These are phyloP conservation scores for Apostichopus japonicus DNA, from an alignment of 35 echinoderm and acorn worm species.

Conservation along the genomic window DNA sequence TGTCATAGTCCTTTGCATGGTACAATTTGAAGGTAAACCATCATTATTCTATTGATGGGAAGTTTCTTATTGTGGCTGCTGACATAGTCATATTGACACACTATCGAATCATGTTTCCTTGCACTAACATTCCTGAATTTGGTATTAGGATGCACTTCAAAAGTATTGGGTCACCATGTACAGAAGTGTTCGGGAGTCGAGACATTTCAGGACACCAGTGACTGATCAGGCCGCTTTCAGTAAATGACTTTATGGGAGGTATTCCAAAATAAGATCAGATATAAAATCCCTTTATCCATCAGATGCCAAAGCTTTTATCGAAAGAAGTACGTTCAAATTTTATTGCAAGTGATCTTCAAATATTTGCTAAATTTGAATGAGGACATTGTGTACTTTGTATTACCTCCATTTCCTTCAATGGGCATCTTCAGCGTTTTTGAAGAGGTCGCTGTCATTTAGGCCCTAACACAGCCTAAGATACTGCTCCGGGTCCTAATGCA, in stretches of 20 bases:
- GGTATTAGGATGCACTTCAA: conserved; percentile 35
- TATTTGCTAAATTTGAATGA: not conserved
- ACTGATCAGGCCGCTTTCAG: not conserved
- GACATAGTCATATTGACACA: no score
- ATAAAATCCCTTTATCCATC: conserved; percentile 41
- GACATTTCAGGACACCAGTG: conserved; percentile 35
- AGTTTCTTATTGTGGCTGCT: no score
- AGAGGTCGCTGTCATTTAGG: not conserved
- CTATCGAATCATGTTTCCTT: no score
- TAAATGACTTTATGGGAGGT: not conserved
- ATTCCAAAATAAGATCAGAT: not conserved
- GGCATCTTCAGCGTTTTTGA: no score
- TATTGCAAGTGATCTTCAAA: not conserved
- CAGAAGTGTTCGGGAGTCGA: conserved; percentile 34
- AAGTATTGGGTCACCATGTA: conserved; percentile 31
- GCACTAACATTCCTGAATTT: not conserved
- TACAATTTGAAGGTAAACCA: no score
- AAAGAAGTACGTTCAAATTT: not conserved
- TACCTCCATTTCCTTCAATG: no score
- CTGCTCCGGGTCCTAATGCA: no score
- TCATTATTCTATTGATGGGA: no score
- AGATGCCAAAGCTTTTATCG: not conserved
- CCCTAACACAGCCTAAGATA: no score
- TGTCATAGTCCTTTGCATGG: no score
- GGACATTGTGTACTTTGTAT: not conserved